A percentile compares a stretch with the other conserved stretches of the same genome.
Conservation (phyloP, 1,140 invertebrate species). For the Teleopsis dalmanni region DNA sequence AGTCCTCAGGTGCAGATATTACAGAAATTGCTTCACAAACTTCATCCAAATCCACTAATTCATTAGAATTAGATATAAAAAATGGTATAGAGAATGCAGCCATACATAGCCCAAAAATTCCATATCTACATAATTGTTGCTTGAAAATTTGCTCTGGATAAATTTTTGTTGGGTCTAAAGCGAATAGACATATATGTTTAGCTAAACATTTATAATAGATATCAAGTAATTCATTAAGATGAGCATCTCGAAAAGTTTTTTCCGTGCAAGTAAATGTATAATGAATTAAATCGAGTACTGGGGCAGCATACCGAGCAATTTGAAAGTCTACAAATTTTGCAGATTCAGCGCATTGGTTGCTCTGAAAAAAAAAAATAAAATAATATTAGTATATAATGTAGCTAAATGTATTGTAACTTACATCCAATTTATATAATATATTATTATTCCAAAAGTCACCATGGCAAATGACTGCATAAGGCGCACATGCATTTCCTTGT, state of each 20-base stretch:
- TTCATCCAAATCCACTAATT: slow-evolving; percentile 26
- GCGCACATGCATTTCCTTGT: slow-evolving; percentile 13
- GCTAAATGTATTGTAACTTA: slow-evolving; percentile 12
- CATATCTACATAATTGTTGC: slow-evolving; percentile 19
- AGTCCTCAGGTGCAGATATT: slow-evolving; percentile 16
- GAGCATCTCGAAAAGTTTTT: slow-evolving; percentile 38
- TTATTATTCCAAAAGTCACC: slow-evolving; percentile 35
- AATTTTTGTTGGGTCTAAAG: slow-evolving; percentile 41
- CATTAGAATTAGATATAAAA: slow-evolving; percentile 22
- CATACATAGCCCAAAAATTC: slow-evolving; percentile 22
- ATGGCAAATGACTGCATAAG: slow-evolving; percentile 28
- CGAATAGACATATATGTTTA: slow-evolving; percentile 31
- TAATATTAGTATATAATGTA: neutral
- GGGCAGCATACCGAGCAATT: slow-evolving; percentile 43
- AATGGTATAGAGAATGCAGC: slow-evolving; percentile 24
- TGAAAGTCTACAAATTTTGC: slow-evolving; percentile 49
- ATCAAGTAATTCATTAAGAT: slow-evolving; percentile 44
- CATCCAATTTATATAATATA: slow-evolving; percentile 25
- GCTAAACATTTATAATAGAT: slow-evolving; percentile 43
- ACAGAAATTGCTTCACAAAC: slow-evolving; percentile 24
- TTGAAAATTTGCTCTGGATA: slow-evolving; percentile 35
- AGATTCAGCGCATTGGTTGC: slow-evolving; percentile 16
- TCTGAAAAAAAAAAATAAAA: slow-evolving; percentile 6
- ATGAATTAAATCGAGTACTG: slow-evolving; percentile 46
- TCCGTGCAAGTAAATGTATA: slow-evolving; percentile 47